phyloP scores from a whole-genome alignment of 2,888 invertebrate species.

The Amaurobius ferox region DNA sequence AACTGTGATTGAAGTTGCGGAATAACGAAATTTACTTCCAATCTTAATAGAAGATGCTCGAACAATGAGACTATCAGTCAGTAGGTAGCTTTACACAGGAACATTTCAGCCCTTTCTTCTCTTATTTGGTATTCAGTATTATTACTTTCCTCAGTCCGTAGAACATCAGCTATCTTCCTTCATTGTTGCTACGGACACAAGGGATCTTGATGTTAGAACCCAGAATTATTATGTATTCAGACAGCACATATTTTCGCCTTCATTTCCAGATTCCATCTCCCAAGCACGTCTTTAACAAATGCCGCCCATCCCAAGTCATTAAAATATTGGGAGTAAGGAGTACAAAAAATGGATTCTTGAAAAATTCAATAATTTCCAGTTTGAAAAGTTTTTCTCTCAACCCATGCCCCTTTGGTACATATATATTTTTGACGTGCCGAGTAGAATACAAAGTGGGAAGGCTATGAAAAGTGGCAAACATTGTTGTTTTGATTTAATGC shows the following conservation, averaged over 20 bases:
- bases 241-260: constrained; percentile 35
- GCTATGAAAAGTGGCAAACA: constrained; percentile 35
- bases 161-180: background rate
- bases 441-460: background rate
- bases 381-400: constrained; percentile 23
- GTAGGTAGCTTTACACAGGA: constrained; percentile 39
- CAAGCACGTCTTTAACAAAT: constrained; percentile 46
- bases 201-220: constrained; percentile 36
- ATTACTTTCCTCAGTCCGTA: constrained; percentile 36
- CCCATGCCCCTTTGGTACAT: background rate
- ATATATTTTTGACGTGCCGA: constrained; percentile 30
- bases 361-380: constrained; percentile 52
- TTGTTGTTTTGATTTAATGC: constrained; percentile 64
- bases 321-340: constrained; percentile 35
- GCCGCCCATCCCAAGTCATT: constrained; percentile 51
- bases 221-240: constrained; percentile 61
- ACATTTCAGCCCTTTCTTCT: constrained; percentile 36
- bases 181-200: constrained; percentile 29
- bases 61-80: constrained; percentile 32
- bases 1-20: constrained; percentile 52
- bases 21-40: constrained; percentile 41
- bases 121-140: constrained; percentile 63
- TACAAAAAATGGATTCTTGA: constrained; percentile 1
- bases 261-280: constrained; percentile 29
- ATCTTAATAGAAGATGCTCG: constrained; percentile 34